A percentile compares a stretch with the other conserved stretches of the same genome.
These are phyloP conservation scores for Helicoverpa assulta DNA, from an alignment of 2,888 invertebrate genomes.

Conservation along the genomic window DNA sequence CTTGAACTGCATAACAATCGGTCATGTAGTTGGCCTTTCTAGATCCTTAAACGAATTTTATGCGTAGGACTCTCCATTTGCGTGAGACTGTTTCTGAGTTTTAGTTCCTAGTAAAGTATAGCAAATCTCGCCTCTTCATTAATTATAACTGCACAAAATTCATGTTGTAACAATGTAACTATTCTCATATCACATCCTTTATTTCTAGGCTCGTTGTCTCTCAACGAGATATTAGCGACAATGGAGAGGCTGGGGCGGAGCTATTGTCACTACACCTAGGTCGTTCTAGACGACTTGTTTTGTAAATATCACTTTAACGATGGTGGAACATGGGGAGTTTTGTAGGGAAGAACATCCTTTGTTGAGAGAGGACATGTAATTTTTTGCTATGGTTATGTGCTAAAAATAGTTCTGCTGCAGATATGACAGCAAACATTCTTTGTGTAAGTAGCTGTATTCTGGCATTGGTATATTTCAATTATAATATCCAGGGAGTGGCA, in stretches of 20 bases:
- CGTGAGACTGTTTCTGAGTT: no score
- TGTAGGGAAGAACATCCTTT: background rate
- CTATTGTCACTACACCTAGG: slow-evolving; percentile 59
- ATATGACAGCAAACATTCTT: no score
- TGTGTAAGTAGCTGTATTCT: no score
- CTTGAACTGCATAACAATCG: background rate
- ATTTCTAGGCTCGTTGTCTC: slow-evolving; percentile 64
- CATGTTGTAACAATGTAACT: background rate
- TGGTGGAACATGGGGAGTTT: slow-evolving; percentile 8
- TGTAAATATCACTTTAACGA: slow-evolving; percentile 62
- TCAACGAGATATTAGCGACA: slow-evolving; percentile 72
- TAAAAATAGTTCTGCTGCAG: no score
- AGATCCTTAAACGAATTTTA: no score
- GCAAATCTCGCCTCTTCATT: no score
- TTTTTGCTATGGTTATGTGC: no score
- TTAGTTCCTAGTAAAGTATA: no score
- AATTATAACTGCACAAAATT: no score
- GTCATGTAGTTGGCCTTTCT: background rate
- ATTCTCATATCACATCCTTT: slow-evolving; percentile 15
- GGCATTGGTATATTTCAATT: no score
- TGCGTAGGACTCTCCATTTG: no score
- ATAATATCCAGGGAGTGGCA: background rate
- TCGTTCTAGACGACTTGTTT: slow-evolving; percentile 67
- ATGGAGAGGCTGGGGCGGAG: slow-evolving; percentile 64
- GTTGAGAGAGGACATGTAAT: no score